A percentile compares a stretch with the other conserved stretches of the same genome.
Evolutionary conservation across 1,140 invertebrate genomes (phyloP).

Genomic region (Venturia canescens): DNA sequence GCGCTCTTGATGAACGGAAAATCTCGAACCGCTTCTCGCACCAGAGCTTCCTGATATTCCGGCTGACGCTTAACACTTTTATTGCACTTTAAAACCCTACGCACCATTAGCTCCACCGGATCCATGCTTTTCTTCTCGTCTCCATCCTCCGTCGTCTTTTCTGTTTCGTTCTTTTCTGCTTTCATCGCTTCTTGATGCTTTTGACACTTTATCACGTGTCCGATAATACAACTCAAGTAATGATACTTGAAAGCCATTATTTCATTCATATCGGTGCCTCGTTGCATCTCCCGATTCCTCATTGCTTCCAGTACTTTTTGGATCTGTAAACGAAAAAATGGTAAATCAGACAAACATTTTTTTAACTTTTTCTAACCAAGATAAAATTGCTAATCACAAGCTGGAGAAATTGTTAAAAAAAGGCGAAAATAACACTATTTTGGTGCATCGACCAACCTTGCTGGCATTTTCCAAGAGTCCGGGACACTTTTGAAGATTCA

Average conservation of each 20-base stretch:
- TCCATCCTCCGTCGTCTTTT: conserved; percentile 51
- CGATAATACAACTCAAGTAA: conserved; percentile 87
- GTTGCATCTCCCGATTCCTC: conserved; percentile 92
- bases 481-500: conserved; percentile 86
- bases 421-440: not conserved
- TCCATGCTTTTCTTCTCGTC: conserved; percentile 77
- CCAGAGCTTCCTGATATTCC: conserved; percentile 88
- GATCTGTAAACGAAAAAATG: conserved; percentile 61
- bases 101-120: conserved; percentile 84
- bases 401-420: too few relatives aligned
- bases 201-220: conserved; percentile 83
- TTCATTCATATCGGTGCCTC: conserved; percentile 91
- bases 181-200: conserved; percentile 79
- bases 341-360: conserved; percentile 26
- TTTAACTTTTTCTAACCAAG: too few relatives aligned
- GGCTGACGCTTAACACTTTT: conserved; percentile 85
- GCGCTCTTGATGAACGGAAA: conserved; percentile 93
- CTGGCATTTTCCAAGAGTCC: conserved; percentile 85
- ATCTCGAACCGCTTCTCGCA: conserved; percentile 90
- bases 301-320: conserved; percentile 89
- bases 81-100: conserved; percentile 86
- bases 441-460: conserved; percentile 77
- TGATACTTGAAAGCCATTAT: conserved; percentile 95
- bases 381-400: not conserved
- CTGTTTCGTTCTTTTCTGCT: conserved; percentile 63